Percentiles rank a stretch among this genome's conserved stretches.
These are phyloP conservation scores for Nemoura dubitans DNA, from an alignment of 2,888 invertebrate species.

Conservation along the genomic window DNA sequence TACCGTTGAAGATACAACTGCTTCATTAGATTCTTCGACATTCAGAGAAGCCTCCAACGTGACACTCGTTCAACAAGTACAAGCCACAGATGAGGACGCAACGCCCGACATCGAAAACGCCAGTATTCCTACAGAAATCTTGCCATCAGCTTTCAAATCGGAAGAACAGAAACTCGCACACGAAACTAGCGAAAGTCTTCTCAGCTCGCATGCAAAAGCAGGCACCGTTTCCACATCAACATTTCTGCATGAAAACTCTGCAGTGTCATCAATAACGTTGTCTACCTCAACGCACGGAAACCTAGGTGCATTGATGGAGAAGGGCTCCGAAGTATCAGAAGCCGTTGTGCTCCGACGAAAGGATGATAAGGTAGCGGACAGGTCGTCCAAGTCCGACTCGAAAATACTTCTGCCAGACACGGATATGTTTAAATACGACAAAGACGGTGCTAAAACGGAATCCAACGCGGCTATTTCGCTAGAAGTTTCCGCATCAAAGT, in stretches of 20 bases:
- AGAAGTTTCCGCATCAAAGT: neutral
- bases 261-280: neutral
- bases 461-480: neutral
- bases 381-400: neutral
- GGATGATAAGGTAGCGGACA: neutral
- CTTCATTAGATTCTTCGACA: no score
- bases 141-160: no score
- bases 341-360: no score
- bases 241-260: neutral
- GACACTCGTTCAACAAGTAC: no score
- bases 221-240: neutral
- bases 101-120: no score
- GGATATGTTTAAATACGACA: neutral
- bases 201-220: neutral
- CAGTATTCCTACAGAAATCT: no score
- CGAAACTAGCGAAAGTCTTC: no score
- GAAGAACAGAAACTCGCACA: no score
- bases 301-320: neutral
- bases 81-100: no score
- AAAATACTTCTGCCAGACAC: neutral
- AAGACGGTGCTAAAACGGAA: neutral
- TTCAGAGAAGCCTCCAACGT: no score
- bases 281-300: neutral
- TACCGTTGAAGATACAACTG: no score
- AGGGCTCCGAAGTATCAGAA: no score